Conservation (phyloP, 2,888 invertebrate genomes). For the Drepana falcataria region DNA sequence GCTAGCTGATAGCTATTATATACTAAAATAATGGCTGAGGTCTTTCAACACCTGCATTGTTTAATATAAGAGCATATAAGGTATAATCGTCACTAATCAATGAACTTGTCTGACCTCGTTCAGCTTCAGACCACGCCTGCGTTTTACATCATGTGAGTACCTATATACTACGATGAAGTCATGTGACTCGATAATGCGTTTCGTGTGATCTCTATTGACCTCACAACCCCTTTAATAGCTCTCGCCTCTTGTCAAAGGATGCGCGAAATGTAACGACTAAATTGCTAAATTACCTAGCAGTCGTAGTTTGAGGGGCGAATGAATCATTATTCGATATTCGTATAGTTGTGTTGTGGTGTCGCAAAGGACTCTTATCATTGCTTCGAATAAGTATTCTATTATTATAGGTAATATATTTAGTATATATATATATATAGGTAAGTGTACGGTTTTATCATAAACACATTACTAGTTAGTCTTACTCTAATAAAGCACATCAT, state of each 20-base stretch:
- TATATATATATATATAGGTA: too few relatives aligned
- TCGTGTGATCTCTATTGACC: conserved; percentile 27
- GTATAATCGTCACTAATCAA: neutral
- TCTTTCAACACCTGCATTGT: neutral
- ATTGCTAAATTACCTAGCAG: conserved; percentile 26
- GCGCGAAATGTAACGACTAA: conserved; percentile 23
- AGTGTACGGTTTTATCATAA: too few relatives aligned
- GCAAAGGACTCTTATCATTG: too few relatives aligned
- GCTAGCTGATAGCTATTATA: too few relatives aligned
- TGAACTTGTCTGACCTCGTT: neutral
- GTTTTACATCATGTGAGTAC: conserved; percentile 3
- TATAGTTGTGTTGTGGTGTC: neutral
- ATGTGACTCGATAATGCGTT: conserved; percentile 25
- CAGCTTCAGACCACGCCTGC: neutral
- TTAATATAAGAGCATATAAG: neutral
- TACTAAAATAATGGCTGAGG: too few relatives aligned
- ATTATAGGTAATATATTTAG: too few relatives aligned
- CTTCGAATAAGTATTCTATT: too few relatives aligned
- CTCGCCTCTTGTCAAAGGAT: conserved; percentile 20
- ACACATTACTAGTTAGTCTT: too few relatives aligned
- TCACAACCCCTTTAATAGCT: conserved; percentile 29
- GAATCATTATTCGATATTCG: conserved; percentile 8
- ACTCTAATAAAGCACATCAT: too few relatives aligned
- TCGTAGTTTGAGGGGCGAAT: conserved; percentile 9
- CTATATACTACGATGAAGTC: conserved; percentile 8